Evolutionary conservation across 2,113 vertebrate species (phyloP), one percentile per base, ranked within the genome.

Genomic region (Cryptotis parvus): DNA sequence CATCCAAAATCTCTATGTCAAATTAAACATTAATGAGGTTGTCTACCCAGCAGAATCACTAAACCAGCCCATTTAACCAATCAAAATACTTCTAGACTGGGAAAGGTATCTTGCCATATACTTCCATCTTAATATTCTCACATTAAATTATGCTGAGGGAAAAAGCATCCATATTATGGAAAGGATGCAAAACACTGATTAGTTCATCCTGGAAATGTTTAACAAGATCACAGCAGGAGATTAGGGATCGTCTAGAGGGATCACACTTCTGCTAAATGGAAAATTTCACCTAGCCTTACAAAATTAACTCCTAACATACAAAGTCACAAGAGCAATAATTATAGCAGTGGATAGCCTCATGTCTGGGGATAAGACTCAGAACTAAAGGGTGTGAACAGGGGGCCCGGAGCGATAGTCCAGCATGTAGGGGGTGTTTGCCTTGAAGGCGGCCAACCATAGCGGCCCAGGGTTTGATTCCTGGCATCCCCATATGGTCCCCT

Each of bases 191-290:
- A 95, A 92, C 75, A 86, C 63, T 72, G 14, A 93, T 89, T 82
- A 95, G 75, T 86, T 90, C 91, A 55, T 87, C 84, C 84, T 94
- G 73, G 63, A 94, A 95, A 91, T 70, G 87, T 96, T 96, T 94
- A 94, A 95, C 55, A 89, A 94, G 88, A 91, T 81, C 74, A 84
- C 95, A 94, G 94, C 91, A 61, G 76, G 68, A 96, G 76, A 84
- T 66, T 77, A 86, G 92, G 70, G 83, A 69, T 95, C 92, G 37
- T 91, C 33, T 86, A 61, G 41, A 52, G 81, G 94, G 87, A 95
- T 77, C 52, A 84, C 61, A 4, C 33, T 68, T 80, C 69, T 91
- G 69, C 83, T 84, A 76, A 96, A 84, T 9, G 70, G 74, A 43
- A 95, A 66, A 90, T 88, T 87, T 90, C 52, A 82, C 69, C 39